phyloP scores from a whole-genome alignment of 2,797 vertebrate genomes.

The Hoplostethus mediterraneus region DNA sequence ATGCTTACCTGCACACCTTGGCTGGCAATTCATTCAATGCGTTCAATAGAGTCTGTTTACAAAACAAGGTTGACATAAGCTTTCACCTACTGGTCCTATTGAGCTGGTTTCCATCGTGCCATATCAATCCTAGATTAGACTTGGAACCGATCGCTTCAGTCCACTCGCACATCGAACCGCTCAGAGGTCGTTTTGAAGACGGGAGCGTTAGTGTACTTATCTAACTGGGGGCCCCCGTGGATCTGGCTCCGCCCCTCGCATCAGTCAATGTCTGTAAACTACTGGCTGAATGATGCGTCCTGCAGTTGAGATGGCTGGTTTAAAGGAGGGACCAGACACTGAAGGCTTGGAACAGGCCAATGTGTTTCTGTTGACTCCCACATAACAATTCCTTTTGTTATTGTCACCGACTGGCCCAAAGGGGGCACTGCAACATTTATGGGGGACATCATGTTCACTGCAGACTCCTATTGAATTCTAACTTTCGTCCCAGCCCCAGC shows the following conservation, averaged over 20 bases:
- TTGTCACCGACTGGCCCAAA: background rate
- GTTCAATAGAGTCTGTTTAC: slow-evolving; percentile 44
- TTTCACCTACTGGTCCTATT: slow-evolving; percentile 24
- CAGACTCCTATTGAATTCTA: no score
- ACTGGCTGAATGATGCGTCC: background rate
- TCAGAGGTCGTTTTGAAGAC: slow-evolving; percentile 16
- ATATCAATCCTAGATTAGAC: slow-evolving; percentile 34
- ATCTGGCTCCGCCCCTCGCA: no score
- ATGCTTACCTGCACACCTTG: slow-evolving; percentile 39
- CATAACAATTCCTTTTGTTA: background rate
- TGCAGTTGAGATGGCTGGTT: background rate
- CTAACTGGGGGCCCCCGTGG: no score
- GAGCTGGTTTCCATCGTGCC: slow-evolving; percentile 28
- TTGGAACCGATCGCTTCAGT: slow-evolving; percentile 15
- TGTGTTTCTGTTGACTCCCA: background rate
- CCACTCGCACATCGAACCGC: slow-evolving; percentile 21
- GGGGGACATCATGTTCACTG: background rate
- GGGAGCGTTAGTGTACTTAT: background rate
- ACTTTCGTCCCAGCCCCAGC: background rate
- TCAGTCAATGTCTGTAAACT: no score
- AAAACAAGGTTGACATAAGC: slow-evolving; percentile 35
- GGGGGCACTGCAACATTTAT: background rate
- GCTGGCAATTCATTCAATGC: slow-evolving; percentile 39
- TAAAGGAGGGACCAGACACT: background rate
- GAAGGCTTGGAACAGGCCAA: background rate